Evolutionary conservation across 2,797 vertebrate genomes (phyloP).

Genomic region (Dryobates pubescens): DNA sequence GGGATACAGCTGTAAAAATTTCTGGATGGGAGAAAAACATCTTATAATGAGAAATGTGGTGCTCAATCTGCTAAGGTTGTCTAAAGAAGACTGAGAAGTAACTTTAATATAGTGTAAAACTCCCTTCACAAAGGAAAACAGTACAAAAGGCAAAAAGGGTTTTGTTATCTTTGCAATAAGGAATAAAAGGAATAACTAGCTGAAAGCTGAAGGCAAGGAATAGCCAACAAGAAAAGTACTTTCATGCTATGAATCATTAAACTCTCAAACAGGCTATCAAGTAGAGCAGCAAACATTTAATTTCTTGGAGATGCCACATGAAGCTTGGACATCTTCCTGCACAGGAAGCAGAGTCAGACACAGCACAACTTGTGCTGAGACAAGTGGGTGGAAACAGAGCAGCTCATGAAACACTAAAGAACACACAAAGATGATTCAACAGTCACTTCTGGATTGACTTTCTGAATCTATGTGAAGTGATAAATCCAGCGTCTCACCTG

Average conservation of each 20-base stretch:
- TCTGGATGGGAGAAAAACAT: neutral
- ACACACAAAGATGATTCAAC: neutral
- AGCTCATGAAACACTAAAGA: fast-evolving
- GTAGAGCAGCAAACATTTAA: neutral
- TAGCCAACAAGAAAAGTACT: conserved; percentile 22
- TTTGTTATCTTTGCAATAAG: conserved; percentile 9
- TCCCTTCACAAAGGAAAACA: conserved; percentile 4
- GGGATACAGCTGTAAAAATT: neutral
- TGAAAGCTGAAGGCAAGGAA: conserved; percentile 40
- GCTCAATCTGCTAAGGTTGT: conserved; percentile 16
- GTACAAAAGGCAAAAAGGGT: neutral
- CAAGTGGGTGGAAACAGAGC: neutral
- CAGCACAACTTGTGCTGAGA: neutral
- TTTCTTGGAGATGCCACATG: neutral
- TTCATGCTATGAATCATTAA: conserved; percentile 37
- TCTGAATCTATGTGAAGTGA: neutral
- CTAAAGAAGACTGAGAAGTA: neutral
- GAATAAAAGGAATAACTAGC: conserved; percentile 19
- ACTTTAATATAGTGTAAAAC: conserved; percentile 9
- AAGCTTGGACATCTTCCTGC: neutral
- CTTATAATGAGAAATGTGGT: neutral
- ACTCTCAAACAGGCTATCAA: neutral
- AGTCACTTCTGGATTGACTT: neutral
- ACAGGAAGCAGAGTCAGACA: neutral
- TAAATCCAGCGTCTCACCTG: fast-evolving